Percentiles rank a stretch among this genome's conserved stretches.
Conservation (phyloP, 2,113 vertebrate genomes). For the Apeltes quadracus region DNA sequence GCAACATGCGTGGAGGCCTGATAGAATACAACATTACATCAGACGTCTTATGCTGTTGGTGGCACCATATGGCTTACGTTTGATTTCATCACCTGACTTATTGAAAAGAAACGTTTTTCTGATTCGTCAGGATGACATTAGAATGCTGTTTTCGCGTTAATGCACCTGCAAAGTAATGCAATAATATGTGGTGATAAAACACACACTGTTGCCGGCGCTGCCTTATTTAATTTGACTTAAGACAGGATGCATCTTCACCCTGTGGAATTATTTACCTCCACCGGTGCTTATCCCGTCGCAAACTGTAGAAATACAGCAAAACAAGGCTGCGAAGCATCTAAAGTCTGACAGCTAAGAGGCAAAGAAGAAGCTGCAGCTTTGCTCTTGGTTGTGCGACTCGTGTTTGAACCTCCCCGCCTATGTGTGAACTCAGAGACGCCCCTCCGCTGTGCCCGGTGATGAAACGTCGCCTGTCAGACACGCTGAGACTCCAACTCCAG, state of each 20-base stretch:
- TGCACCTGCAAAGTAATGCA: neutral
- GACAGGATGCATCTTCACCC: neutral
- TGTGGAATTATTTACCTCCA: neutral
- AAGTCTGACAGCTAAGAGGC: slow-evolving; percentile 1
- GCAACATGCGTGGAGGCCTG: too few species aligned
- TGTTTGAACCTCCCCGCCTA: slow-evolving; percentile 9
- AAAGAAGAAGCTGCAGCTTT: neutral
- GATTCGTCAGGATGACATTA: neutral
- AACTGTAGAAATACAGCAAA: neutral
- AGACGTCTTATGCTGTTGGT: neutral
- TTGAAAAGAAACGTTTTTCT: neutral
- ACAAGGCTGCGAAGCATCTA: neutral
- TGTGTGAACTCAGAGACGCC: slow-evolving; percentile 6
- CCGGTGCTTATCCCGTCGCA: neutral
- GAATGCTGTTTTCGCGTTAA: neutral
- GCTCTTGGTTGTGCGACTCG: slow-evolving; percentile 11
- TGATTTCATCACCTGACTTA: neutral
- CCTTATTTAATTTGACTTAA: neutral
- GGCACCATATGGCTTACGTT: too few species aligned
- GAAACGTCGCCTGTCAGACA: slow-evolving; percentile 17
- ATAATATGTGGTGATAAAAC: neutral
- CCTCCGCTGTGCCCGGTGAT: slow-evolving; percentile 24
- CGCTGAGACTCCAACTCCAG: neutral
- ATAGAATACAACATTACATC: neutral
- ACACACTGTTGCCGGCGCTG: neutral